A percentile compares a stretch with the other conserved stretches of the same genome.
Conservation (phyloP, 2,888 invertebrate species). For the Caenorhabditis sp. region DNA sequence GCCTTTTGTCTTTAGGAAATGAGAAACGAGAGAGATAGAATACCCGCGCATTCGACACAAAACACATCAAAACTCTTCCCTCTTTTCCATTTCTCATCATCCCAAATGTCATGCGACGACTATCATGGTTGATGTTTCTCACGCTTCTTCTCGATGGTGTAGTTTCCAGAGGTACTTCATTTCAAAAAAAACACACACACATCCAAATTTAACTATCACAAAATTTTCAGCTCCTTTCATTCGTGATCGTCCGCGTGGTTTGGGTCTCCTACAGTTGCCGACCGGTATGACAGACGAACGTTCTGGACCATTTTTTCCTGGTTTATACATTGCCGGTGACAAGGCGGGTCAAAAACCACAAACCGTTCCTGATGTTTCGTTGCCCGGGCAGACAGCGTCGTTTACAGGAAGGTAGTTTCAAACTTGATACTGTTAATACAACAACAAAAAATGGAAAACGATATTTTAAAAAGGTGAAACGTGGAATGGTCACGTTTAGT, state of each 20-base stretch:
- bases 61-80: background rate
- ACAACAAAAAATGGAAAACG: background rate
- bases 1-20: background rate
- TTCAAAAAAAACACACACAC: too few relatives aligned
- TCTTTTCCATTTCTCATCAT: too few relatives aligned
- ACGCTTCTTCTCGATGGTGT: background rate
- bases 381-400: conserved; percentile 56
- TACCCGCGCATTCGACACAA: background rate
- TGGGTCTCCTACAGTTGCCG: conserved; percentile 59
- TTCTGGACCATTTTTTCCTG: conserved; percentile 62
- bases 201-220: background rate
- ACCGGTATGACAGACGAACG: conserved; percentile 66
- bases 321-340: conserved; percentile 62
- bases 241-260: conserved; percentile 59
- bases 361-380: conserved; percentile 57
- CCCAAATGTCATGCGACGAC: too few relatives aligned
- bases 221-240: conserved; percentile 50
- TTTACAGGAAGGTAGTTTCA: conserved; percentile 55
- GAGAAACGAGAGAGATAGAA: too few relatives aligned
- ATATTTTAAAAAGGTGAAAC: background rate
- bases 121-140: background rate
- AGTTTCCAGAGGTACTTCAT: background rate
- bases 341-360: conserved; percentile 60
- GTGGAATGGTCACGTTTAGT: too few relatives aligned
- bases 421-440: background rate